Evolutionary conservation across 2,888 invertebrate genomes (phyloP).

Genomic region (Blastobasis lacticolella): DNA sequence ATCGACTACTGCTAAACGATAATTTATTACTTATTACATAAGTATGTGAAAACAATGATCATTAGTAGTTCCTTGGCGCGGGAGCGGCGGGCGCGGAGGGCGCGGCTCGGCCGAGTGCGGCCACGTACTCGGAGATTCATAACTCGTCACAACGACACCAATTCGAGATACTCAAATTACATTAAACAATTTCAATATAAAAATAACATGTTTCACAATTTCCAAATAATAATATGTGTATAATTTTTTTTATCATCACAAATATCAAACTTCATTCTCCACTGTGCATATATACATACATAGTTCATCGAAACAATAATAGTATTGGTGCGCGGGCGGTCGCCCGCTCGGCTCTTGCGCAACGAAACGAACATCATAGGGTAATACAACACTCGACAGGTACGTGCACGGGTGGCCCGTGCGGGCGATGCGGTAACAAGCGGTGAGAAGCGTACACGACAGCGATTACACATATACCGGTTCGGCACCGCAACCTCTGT

Average conservation of each 20-base stretch:
- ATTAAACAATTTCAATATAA: constrained; percentile 56
- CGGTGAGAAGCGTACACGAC: constrained; percentile 67
- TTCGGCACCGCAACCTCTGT: constrained; percentile 57
- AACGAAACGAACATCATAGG: constrained; percentile 23
- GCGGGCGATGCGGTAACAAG: constrained; percentile 54
- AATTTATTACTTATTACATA: constrained; percentile 64
- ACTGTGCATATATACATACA: constrained; percentile 69
- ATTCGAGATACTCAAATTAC: constrained; percentile 31
- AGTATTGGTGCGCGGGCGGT: constrained; percentile 21
- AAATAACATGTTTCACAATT: constrained; percentile 62
- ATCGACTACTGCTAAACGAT: constrained; percentile 61
- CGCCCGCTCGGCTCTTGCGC: constrained; percentile 32
- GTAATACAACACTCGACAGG: constrained; percentile 31
- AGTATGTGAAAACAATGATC: constrained; percentile 65
- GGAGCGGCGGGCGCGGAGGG: constrained; percentile 10
- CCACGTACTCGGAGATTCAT: constrained; percentile 27
- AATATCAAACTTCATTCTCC: constrained; percentile 53
- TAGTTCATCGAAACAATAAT: constrained; percentile 43
- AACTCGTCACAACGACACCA: constrained; percentile 25
- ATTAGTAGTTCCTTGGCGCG: constrained; percentile 48
- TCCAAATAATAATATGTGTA: constrained; percentile 48
- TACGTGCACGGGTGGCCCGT: constrained; percentile 26
- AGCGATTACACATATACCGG: constrained; percentile 58
- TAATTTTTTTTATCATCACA: constrained; percentile 52
- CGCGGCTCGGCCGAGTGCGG: constrained; percentile 13